phyloP scores from a whole-genome alignment of 1,140 invertebrate species.

The Eciton burchellii region DNA sequence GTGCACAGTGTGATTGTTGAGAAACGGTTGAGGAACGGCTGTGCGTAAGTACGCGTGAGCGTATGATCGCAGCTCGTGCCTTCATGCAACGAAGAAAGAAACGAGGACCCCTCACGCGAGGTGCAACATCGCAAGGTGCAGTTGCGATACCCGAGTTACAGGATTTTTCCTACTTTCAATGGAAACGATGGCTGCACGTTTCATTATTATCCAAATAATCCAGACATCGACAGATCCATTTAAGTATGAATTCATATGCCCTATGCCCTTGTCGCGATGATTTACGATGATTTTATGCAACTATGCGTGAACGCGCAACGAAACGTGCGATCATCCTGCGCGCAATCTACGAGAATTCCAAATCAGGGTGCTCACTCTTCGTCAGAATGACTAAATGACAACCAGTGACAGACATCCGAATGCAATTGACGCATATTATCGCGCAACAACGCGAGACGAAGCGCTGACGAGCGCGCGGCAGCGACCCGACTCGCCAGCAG shows the following conservation, averaged over 20 bases:
- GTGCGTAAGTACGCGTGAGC: too few relatives aligned
- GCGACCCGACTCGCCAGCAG: conserved; percentile 60
- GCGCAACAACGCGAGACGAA: conserved; percentile 6
- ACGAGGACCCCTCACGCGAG: background rate
- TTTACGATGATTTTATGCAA: too few relatives aligned
- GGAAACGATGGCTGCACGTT: background rate
- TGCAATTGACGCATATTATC: background rate
- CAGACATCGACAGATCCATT: too few relatives aligned
- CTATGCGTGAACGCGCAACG: too few relatives aligned
- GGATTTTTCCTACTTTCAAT: background rate
- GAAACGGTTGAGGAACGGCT: background rate
- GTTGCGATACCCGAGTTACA: background rate
- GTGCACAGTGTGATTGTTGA: conserved; percentile 48
- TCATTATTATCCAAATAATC: background rate
- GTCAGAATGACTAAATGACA: too few relatives aligned
- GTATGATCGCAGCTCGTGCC: background rate
- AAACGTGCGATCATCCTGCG: too few relatives aligned
- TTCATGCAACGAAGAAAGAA: background rate
- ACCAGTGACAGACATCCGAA: background rate
- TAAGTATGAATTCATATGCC: background rate
- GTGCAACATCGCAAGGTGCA: too few relatives aligned
- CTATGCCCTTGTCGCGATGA: too few relatives aligned
- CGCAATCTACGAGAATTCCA: too few relatives aligned
- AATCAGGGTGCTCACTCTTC: too few relatives aligned
- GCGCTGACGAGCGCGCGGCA: conserved; percentile 67